Evolutionary conservation across 1,140 invertebrate species (phyloP).

Genomic region (Trigoniulus corallinus): DNA sequence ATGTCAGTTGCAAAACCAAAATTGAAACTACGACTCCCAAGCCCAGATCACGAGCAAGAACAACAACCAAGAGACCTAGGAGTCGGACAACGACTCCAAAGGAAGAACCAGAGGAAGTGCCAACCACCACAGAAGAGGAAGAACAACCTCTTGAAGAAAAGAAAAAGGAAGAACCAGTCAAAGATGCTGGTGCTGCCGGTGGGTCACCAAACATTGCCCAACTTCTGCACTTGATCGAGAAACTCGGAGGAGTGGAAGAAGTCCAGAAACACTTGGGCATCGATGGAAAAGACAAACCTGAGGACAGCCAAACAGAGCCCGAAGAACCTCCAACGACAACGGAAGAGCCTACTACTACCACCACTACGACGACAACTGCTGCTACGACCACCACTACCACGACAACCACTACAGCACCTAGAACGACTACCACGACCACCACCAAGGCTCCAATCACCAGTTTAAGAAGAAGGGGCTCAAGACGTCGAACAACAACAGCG

Average conservation of each 20-base stretch:
- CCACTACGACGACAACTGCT: neutral
- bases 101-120: slow-evolving; percentile 13
- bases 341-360: neutral
- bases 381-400: neutral
- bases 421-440: neutral
- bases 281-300: neutral
- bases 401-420: slow-evolving; percentile 1
- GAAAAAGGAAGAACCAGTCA: slow-evolving; percentile 40
- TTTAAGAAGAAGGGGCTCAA: neutral
- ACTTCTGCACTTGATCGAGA: slow-evolving; percentile 15
- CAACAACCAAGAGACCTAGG: slow-evolving; percentile 33
- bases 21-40: slow-evolving; percentile 27
- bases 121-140: slow-evolving; percentile 13
- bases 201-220: slow-evolving; percentile 12
- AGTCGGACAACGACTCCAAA: slow-evolving; percentile 27
- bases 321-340: neutral
- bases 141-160: slow-evolving; percentile 18
- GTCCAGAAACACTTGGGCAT: slow-evolving; percentile 13
- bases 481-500: neutral
- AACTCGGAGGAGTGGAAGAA: slow-evolving; percentile 17
- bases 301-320: neutral
- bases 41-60: slow-evolving; percentile 30
- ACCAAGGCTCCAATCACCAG: too few relatives aligned
- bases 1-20: slow-evolving; percentile 48
- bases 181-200: neutral